phyloP scores from a whole-genome alignment of 2,113 vertebrate genomes.

The Ascaphus truei region DNA sequence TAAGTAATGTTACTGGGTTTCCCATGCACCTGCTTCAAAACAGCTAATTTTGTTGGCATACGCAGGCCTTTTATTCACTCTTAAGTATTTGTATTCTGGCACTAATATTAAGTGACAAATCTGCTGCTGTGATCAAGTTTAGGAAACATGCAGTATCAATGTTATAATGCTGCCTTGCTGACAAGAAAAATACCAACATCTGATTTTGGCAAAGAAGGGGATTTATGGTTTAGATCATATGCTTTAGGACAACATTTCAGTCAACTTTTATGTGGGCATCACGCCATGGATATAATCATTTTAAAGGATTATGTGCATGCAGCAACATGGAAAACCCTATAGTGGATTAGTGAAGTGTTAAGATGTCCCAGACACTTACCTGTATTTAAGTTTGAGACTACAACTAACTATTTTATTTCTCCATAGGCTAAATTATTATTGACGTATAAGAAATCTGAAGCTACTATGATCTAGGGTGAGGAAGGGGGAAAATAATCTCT shows the following conservation, averaged over 20 bases:
- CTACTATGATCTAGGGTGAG: no score
- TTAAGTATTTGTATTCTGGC: slow-evolving; percentile 19
- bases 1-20: slow-evolving; percentile 17
- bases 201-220: background rate
- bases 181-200: background rate
- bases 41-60: slow-evolving; percentile 22
- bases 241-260: background rate
- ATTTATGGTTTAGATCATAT: slow-evolving; percentile 1
- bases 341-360: background rate
- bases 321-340: background rate
- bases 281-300: slow-evolving; percentile 14
- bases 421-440: no score
- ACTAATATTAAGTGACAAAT: background rate
- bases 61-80: background rate
- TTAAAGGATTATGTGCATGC: slow-evolving; percentile 17
- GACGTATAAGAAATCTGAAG: no score
- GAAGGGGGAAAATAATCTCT: no score
- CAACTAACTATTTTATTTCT: no score
- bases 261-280: background rate
- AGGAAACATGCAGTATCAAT: slow-evolving; percentile 28
- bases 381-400: no score
- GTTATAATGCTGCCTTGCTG: background rate
- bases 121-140: slow-evolving; percentile 2
- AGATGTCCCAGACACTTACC: no score
- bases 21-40: slow-evolving; percentile 24